Conservation (phyloP, 1,140 invertebrate genomes). For the Grapholita molesta region DNA sequence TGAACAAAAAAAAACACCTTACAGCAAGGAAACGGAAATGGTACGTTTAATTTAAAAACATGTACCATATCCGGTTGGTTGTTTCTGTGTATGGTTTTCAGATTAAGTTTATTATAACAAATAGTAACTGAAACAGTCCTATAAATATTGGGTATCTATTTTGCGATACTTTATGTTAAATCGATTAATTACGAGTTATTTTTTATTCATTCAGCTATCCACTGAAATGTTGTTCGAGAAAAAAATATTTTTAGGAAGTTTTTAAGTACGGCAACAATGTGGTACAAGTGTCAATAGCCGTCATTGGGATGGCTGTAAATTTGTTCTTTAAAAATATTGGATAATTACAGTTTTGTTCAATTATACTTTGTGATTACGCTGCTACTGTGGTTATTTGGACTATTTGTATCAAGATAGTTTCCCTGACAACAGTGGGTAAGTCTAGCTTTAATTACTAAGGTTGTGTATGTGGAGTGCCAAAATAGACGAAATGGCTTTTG, state of each 20-base stretch:
- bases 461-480: constrained; percentile 35
- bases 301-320: constrained; percentile 29
- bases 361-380: constrained; percentile 31
- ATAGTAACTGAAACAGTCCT: too few species aligned
- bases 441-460: not conserved
- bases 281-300: constrained; percentile 27
- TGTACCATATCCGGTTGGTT: too few species aligned
- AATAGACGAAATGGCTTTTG: constrained; percentile 50
- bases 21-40: not conserved
- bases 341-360: constrained; percentile 31
- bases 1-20: not conserved
- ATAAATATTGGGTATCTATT: too few species aligned
- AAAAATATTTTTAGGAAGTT: not conserved
- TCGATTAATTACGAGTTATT: too few species aligned
- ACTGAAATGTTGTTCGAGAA: too few species aligned
- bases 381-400: constrained; percentile 17
- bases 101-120: too few species aligned
- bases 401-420: not conserved
- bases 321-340: constrained; percentile 44
- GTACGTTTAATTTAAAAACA: too few species aligned
- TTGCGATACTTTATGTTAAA: too few species aligned
- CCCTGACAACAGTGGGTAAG: not conserved
- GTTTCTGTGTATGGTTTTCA: too few species aligned
- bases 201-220: too few species aligned
- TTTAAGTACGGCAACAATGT: not conserved